A percentile compares a stretch with the other conserved stretches of the same genome.
These are phyloP conservation scores for Chrysolina haemoptera DNA, from an alignment of 2,888 invertebrate species.

Conservation along the genomic window DNA sequence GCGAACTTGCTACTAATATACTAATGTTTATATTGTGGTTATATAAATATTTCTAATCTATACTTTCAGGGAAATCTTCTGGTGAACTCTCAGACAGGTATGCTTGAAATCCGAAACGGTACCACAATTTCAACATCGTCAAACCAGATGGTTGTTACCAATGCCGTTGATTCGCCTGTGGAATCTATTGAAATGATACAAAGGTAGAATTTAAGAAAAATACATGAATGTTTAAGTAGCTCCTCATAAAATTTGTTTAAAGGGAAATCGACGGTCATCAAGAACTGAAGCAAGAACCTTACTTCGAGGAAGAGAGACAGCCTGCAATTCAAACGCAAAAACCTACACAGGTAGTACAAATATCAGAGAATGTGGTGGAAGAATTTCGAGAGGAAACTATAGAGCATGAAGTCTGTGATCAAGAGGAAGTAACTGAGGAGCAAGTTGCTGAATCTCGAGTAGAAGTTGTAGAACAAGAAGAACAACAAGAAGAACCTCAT, in stretches of 20 bases:
- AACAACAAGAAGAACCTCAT: conserved; percentile 18
- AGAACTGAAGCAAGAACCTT: conserved; percentile 60
- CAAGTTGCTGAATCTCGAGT: neutral
- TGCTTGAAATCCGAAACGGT: conserved; percentile 65
- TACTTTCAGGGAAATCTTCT: conserved; percentile 66
- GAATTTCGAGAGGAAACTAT: neutral
- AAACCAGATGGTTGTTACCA: conserved; percentile 57
- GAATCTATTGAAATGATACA: conserved; percentile 70
- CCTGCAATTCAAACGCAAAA: conserved; percentile 18
- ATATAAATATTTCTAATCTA: neutral
- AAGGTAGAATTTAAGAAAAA: conserved; percentile 53
- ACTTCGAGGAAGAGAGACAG: conserved; percentile 56
- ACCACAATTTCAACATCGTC: conserved; percentile 54
- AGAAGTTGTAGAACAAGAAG: conserved; percentile 5
- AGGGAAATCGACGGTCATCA: conserved; percentile 53
- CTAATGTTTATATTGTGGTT: too few species aligned
- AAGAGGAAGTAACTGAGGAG: conserved; percentile 25
- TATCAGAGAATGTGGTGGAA: conserved; percentile 7
- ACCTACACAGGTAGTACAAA: conserved; percentile 11
- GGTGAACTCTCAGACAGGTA: conserved; percentile 68
- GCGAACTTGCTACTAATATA: too few species aligned
- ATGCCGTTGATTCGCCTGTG: conserved; percentile 57
- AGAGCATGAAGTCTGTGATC: conserved; percentile 13
- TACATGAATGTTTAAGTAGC: too few species aligned
- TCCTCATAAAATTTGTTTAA: neutral